A percentile compares a stretch with the other conserved stretches of the same genome.
These are phyloP conservation scores for Dione vanillae DNA, from an alignment of 2,888 invertebrate species.

Conservation along the genomic window DNA sequence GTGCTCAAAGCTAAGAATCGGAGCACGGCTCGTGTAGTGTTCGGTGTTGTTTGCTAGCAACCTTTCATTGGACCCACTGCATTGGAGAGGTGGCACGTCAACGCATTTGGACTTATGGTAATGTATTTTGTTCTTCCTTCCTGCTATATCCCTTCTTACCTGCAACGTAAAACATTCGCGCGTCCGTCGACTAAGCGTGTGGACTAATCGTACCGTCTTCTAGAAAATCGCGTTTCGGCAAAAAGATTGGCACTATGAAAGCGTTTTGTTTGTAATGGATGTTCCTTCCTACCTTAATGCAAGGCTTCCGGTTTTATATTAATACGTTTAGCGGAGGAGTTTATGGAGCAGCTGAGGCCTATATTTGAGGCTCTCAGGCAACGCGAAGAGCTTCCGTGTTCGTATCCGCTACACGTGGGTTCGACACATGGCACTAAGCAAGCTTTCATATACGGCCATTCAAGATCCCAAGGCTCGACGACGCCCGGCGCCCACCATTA, in stretches of 20 bases:
- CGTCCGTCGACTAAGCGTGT: constrained; percentile 71
- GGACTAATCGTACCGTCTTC: constrained; percentile 73
- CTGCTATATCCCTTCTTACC: constrained; percentile 75
- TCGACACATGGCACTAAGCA: constrained; percentile 86
- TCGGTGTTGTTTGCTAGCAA: constrained; percentile 81
- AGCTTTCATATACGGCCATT: constrained; percentile 85
- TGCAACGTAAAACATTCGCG: constrained; percentile 60
- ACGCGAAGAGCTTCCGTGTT: constrained; percentile 95
- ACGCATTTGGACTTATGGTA: constrained; percentile 80
- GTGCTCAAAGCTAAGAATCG: constrained; percentile 80
- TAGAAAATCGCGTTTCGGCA: constrained; percentile 67
- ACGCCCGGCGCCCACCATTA: constrained; percentile 86
- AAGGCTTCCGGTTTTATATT: constrained; percentile 78
- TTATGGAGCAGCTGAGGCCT: constrained; percentile 97
- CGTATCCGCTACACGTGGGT: constrained; percentile 95
- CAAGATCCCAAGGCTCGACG: constrained; percentile 86
- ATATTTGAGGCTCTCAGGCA: constrained; percentile 97
- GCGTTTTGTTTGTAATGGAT: constrained; percentile 60
- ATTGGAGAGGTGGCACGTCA: constrained; percentile 83
- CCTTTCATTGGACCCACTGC: constrained; percentile 78
- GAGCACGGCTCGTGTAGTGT: constrained; percentile 81
- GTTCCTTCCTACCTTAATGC: constrained; percentile 69
- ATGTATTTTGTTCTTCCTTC: constrained; percentile 76
- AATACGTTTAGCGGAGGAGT: constrained; percentile 92
- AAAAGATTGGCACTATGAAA: constrained; percentile 83